phyloP scores from a whole-genome alignment of 2,888 invertebrate genomes.

The Sarcophaga variegata region DNA sequence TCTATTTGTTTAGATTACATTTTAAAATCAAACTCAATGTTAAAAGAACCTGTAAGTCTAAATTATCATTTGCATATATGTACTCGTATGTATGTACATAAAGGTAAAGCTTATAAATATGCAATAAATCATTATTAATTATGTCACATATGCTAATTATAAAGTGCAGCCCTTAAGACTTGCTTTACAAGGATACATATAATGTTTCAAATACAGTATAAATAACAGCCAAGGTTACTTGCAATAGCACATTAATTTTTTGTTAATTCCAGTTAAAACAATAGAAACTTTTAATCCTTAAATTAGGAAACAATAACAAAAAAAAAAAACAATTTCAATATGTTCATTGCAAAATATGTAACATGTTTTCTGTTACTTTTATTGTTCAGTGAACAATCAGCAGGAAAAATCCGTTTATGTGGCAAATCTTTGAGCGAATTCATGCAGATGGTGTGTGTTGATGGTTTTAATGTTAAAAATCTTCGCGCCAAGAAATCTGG shows the following conservation, averaged over 20 bases:
- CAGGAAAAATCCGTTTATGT: constrained; percentile 35
- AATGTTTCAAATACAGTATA: constrained; percentile 23
- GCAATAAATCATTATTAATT: constrained; percentile 50
- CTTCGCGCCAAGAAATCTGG: constrained; percentile 36
- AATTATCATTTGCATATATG: neutral
- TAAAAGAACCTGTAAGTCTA: neutral
- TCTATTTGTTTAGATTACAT: no score
- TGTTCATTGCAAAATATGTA: constrained; percentile 22
- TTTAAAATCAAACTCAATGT: no score
- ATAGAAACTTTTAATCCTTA: neutral
- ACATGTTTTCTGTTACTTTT: constrained; percentile 6
- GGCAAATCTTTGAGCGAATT: constrained; percentile 26
- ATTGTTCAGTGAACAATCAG: constrained; percentile 9
- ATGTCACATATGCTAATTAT: constrained; percentile 53
- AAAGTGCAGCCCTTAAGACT: neutral
- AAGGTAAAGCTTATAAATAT: constrained; percentile 44
- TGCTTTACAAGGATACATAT: neutral
- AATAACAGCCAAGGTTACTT: neutral
- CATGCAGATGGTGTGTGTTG: constrained; percentile 25
- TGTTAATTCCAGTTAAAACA: neutral
- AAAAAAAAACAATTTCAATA: neutral
- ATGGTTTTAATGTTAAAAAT: constrained; percentile 49
- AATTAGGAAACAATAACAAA: neutral
- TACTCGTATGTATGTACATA: neutral
- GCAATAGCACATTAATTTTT: constrained; percentile 10